phyloP scores from a whole-genome alignment of 2,797 vertebrate genomes.

The Megaceryle alcyon region DNA sequence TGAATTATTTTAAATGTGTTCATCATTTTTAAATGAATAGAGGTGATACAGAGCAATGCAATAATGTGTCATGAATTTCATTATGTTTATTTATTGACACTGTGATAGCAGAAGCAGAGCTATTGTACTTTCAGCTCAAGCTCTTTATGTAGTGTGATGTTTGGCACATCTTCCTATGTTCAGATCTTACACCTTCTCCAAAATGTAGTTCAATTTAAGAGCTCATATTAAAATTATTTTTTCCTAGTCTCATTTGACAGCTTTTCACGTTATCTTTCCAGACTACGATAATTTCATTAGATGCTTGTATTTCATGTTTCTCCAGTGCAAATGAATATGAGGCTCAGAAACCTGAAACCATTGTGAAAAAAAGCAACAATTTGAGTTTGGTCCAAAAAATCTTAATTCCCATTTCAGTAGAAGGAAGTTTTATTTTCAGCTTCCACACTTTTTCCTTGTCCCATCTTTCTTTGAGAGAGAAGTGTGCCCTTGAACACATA shows the following conservation, averaged over 20 bases:
- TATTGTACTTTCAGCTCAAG: conserved; percentile 62
- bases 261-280: neutral
- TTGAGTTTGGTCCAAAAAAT: neutral
- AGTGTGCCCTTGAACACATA: neutral
- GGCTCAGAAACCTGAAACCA: neutral
- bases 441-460: neutral
- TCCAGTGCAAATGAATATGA: neutral
- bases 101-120: conserved; percentile 36
- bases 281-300: neutral
- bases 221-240: neutral
- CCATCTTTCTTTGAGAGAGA: neutral
- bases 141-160: conserved; percentile 35
- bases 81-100: conserved; percentile 76
- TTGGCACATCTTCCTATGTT: neutral
- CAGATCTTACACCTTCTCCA: neutral
- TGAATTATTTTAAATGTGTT: conserved; percentile 67
- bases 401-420: neutral
- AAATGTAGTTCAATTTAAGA: conserved; percentile 4
- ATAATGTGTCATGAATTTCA: conserved; percentile 76
- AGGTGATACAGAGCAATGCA: conserved; percentile 57
- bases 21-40: conserved; percentile 74
- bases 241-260: neutral
- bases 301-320: neutral
- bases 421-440: neutral
- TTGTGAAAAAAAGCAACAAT: neutral